Percentiles rank a stretch among this genome's conserved stretches.
Evolutionary conservation across 2,888 invertebrate species (phyloP).

Genomic region (Orchestes rusci): DNA sequence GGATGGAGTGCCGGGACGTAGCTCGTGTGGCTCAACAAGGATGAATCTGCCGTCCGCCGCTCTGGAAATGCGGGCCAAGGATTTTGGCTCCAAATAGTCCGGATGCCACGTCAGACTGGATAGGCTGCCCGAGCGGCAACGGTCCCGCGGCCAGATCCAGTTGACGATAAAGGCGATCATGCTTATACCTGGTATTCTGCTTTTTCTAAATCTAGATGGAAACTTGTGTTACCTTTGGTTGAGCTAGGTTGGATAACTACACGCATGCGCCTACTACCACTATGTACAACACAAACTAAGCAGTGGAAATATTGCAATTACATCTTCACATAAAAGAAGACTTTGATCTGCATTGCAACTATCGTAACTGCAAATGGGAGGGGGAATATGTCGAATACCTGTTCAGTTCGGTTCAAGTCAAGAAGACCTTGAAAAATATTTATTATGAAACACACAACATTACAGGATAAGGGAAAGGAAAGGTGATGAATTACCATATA

Average conservation of each 20-base stretch:
- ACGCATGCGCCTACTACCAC: no score
- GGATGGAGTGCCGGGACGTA: conserved; percentile 49
- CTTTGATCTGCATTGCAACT: no score
- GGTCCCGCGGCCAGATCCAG: conserved; percentile 71
- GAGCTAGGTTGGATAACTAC: background rate
- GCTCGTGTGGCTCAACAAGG: conserved; percentile 50
- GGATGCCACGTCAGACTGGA: conserved; percentile 43
- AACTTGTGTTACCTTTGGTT: background rate
- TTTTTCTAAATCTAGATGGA: conserved; percentile 74
- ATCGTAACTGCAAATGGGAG: no score
- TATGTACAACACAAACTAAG: no score
- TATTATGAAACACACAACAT: background rate
- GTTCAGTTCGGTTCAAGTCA: no score
- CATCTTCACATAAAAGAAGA: no score
- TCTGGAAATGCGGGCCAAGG: conserved; percentile 62
- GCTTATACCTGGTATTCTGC: conserved; percentile 91
- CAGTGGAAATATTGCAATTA: no score
- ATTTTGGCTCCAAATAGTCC: conserved; percentile 38
- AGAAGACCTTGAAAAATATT: no score
- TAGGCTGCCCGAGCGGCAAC: conserved; percentile 51
- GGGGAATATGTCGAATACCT: no score
- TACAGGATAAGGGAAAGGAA: background rate
- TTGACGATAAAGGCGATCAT: conserved; percentile 61
- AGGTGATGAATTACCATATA: conserved; percentile 14
- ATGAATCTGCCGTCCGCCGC: conserved; percentile 71